Conservation (phyloP, 2,888 invertebrate genomes). For the Baccha elongata region DNA sequence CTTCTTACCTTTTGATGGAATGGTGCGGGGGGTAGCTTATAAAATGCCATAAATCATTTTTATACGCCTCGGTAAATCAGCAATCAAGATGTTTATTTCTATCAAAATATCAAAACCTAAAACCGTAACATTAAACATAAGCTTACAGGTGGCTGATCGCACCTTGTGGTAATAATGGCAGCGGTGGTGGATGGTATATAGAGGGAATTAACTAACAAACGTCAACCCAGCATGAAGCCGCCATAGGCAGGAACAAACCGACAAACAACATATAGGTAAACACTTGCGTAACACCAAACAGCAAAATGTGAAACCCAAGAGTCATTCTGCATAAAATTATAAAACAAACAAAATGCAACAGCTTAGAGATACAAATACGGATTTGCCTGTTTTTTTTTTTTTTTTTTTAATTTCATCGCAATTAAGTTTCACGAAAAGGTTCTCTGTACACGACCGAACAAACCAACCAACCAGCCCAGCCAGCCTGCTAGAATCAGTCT, state of each 20-base stretch:
- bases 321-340: slow-evolving; percentile 14
- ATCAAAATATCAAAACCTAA: slow-evolving; percentile 27
- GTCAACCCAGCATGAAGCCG: slow-evolving; percentile 61
- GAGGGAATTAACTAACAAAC: background rate
- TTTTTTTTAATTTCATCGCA: slow-evolving; percentile 41
- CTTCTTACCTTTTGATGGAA: too few relatives aligned
- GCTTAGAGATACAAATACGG: background rate
- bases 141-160: slow-evolving; percentile 69
- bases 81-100: slow-evolving; percentile 63
- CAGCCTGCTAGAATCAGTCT: background rate
- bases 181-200: background rate
- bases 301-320: slow-evolving; percentile 31
- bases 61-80: slow-evolving; percentile 53
- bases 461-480: background rate
- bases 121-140: slow-evolving; percentile 56
- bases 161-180: slow-evolving; percentile 7
- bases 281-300: slow-evolving; percentile 63
- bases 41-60: slow-evolving; percentile 61
- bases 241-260: slow-evolving; percentile 8
- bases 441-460: slow-evolving; percentile 10
- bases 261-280: slow-evolving; percentile 54
- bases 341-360: slow-evolving; percentile 28
- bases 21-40: slow-evolving; percentile 15
- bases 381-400: slow-evolving; percentile 18
- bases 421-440: slow-evolving; percentile 49